Conservation (phyloP, 2,888 invertebrate genomes). For the Adelphocoris suturalis region DNA sequence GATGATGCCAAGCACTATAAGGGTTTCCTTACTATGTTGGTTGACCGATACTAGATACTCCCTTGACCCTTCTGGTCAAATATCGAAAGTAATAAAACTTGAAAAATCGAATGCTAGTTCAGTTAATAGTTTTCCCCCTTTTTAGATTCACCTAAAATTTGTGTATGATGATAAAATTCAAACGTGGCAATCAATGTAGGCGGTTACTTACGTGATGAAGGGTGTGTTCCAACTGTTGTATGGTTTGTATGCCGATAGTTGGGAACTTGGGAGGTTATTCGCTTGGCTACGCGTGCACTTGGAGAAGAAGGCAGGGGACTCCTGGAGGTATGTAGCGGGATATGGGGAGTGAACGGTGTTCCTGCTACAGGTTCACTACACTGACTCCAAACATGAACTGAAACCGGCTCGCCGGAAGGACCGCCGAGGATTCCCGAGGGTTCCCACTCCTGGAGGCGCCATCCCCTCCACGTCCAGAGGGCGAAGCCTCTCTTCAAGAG, state of each 20-base stretch:
- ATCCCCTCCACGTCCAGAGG: slow-evolving; percentile 33
- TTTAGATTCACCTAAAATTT: too few relatives aligned
- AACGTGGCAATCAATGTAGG: too few relatives aligned
- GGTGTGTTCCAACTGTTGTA: neutral
- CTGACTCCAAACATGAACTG: slow-evolving; percentile 69
- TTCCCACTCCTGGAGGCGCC: slow-evolving; percentile 52
- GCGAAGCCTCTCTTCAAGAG: slow-evolving; percentile 23
- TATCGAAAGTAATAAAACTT: too few relatives aligned
- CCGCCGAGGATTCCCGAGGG: slow-evolving; percentile 35
- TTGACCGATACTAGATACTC: too few relatives aligned
- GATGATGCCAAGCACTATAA: too few relatives aligned
- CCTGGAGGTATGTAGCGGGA: slow-evolving; percentile 26
- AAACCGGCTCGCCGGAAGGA: slow-evolving; percentile 55
- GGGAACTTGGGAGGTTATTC: neutral
- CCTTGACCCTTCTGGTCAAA: too few relatives aligned
- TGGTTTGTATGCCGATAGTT: neutral
- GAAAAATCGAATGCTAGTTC: too few relatives aligned
- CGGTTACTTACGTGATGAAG: neutral
- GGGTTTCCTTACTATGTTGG: too few relatives aligned
- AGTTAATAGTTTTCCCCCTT: too few relatives aligned
- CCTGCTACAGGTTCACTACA: slow-evolving; percentile 57
- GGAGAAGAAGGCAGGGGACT: neutral
- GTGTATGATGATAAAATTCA: too few relatives aligned
- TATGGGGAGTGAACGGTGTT: neutral
- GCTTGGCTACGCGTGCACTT: neutral